phyloP scores from a whole-genome alignment of 2,113 vertebrate genomes.

The Grallaria varia region DNA sequence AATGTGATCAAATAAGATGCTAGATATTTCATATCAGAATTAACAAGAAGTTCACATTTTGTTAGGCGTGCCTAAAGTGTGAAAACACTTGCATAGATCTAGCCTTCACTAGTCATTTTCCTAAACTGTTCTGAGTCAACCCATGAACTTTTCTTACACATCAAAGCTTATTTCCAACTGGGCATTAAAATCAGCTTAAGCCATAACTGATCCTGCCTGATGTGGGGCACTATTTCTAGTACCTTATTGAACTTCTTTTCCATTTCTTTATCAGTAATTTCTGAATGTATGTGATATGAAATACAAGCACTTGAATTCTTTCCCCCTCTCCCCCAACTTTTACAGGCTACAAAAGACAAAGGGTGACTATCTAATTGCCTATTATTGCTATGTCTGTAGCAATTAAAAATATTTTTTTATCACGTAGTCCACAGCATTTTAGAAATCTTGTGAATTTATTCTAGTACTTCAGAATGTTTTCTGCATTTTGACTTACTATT shows the following conservation, averaged over 20 bases:
- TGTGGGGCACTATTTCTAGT: background rate
- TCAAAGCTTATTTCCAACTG: constrained; percentile 52
- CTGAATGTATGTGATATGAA: background rate
- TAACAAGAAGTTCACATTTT: background rate
- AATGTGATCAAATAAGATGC: background rate
- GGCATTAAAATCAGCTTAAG: constrained; percentile 38
- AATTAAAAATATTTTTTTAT: background rate
- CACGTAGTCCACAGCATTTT: background rate
- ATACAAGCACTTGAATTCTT: background rate
- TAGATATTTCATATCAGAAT: background rate
- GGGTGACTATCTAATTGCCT: background rate
- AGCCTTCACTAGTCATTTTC: constrained; percentile 27
- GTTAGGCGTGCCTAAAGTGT: background rate
- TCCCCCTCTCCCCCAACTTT: background rate
- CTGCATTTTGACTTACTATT: background rate
- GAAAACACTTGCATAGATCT: background rate
- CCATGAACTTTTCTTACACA: constrained; percentile 45
- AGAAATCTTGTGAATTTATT: background rate
- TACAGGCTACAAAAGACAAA: background rate
- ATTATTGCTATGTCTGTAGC: background rate
- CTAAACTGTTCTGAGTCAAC: constrained; percentile 39
- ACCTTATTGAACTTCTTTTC: background rate
- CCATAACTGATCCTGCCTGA: background rate
- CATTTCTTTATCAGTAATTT: background rate
- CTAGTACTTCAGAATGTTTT: background rate